Evolutionary conservation across 2,888 invertebrate species (phyloP).

Genomic region (Xylota segnis): DNA sequence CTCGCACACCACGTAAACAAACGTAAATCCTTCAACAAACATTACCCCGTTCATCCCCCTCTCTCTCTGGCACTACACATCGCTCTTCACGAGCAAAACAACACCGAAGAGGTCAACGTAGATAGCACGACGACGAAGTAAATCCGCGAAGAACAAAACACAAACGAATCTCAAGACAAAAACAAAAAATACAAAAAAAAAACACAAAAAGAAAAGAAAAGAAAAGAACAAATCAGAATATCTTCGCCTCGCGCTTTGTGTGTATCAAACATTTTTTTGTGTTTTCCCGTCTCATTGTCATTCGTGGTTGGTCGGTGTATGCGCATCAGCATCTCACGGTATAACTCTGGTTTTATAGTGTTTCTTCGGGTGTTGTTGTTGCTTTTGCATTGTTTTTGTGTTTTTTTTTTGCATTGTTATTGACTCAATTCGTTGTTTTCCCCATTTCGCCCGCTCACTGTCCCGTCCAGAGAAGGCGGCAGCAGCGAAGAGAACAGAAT

Average conservation of each 20-base stretch:
- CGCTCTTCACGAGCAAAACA: slow-evolving; percentile 43
- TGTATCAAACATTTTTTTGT: slow-evolving; percentile 75
- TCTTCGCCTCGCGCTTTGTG: slow-evolving; percentile 48
- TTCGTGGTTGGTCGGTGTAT: slow-evolving; percentile 68
- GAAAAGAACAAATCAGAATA: slow-evolving; percentile 39
- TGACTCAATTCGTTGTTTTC: slow-evolving; percentile 46
- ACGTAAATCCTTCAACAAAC: slow-evolving; percentile 44
- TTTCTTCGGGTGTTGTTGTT: slow-evolving; percentile 1
- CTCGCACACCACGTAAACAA: slow-evolving; percentile 12
- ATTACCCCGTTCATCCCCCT: slow-evolving; percentile 39
- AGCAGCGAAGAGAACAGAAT: slow-evolving; percentile 36
- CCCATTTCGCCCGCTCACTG: background rate
- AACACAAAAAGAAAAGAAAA: too few relatives aligned
- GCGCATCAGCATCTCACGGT: slow-evolving; percentile 75
- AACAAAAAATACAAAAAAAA: slow-evolving; percentile 48
- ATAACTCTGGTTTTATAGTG: slow-evolving; percentile 43
- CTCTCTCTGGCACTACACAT: slow-evolving; percentile 2
- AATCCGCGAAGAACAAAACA: slow-evolving; percentile 56
- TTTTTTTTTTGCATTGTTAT: slow-evolving; percentile 31
- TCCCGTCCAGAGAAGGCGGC: background rate
- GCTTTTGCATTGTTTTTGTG: background rate
- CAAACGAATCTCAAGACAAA: slow-evolving; percentile 35
- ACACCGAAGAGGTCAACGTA: slow-evolving; percentile 56
- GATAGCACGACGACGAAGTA: slow-evolving; percentile 56
- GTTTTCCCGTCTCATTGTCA: slow-evolving; percentile 68